Evolutionary conservation across 2,888 invertebrate genomes (phyloP), one percentile per base, ranked within the genome.

Genomic region (Agrypnus murinus): DNA sequence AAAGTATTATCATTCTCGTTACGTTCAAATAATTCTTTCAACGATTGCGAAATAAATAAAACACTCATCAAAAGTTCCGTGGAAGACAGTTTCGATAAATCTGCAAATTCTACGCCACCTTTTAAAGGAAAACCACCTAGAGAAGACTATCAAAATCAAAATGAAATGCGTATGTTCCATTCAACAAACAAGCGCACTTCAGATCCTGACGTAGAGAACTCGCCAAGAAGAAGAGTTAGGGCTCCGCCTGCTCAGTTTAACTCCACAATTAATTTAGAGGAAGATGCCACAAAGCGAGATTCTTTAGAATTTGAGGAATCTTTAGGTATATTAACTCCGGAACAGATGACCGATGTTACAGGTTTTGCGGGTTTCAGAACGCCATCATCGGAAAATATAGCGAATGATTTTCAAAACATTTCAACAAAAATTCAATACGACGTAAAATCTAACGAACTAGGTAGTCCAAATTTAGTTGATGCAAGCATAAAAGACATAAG

Each of bases 261-360:
- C 8, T 38, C 62, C 14, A 45, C 66, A 6, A n/a, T n/a, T n/a
- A n/a, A n/a, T n/a, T 69, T 69, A 9, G 80, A 79, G 7, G 83
- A 83, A 9, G 81, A 81, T 3, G 78, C 74, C 8, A 83, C 78
- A 40, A 94, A 94, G 83, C 92, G 94, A 81, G 93, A 93, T 82
- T 95, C 95, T 1, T 90, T 94, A 78, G 95, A 92, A 77, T 86
- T 90, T 81, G 92, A 95, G 81, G 95, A 96, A 82, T 94, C 94
- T 79, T 87, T 95, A 77, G 95, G 95, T 4, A 95, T 96, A 79
- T 87, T 96, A 73, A 95, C 95, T 8, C 95, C 95, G 0, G 95
- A 95, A 86, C 95, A 95, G 85, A 95, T 96, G 94, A 92, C 89
- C 77, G 90, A 90, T 79, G 89, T 89, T 80, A 87, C 90, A 74